A percentile compares a stretch with the other conserved stretches of the same genome.
Evolutionary conservation across 2,797 vertebrate genomes (phyloP).

Genomic region (Ataeniobius toweri): DNA sequence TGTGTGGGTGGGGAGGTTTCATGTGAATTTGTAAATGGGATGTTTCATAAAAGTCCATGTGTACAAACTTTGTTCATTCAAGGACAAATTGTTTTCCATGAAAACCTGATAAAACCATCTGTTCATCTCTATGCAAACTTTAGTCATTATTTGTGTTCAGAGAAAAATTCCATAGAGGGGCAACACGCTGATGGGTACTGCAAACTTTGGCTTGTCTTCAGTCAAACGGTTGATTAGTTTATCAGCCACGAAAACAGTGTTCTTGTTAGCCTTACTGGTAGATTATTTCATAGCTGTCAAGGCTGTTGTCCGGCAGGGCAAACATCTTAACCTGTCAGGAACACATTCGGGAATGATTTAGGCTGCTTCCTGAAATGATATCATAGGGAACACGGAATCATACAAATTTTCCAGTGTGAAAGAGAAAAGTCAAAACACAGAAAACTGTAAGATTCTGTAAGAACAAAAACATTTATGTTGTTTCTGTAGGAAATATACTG

Average conservation of each 20-base stretch:
- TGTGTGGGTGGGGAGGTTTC: conserved; percentile 45
- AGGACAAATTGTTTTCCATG: conserved; percentile 87
- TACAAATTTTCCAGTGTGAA: conserved; percentile 12
- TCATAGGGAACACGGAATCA: conserved; percentile 41
- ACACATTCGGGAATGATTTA: conserved; percentile 70
- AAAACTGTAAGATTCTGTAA: conserved; percentile 5
- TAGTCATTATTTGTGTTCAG: conserved; percentile 82
- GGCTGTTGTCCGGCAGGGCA: conserved; percentile 63
- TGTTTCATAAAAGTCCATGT: conserved; percentile 84
- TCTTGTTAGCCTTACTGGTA: conserved; percentile 78
- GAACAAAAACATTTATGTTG: conserved; percentile 4
- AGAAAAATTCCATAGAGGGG: conserved; percentile 74
- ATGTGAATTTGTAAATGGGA: conserved; percentile 82
- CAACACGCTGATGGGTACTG: conserved; percentile 46
- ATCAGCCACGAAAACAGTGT: conserved; percentile 50
- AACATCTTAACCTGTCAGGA: conserved; percentile 48
- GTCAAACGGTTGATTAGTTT: conserved; percentile 59
- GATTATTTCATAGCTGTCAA: conserved; percentile 82
- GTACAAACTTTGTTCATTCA: conserved; percentile 83
- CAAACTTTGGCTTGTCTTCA: conserved; percentile 53
- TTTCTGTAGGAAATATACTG: background rate
- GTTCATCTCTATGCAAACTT: conserved; percentile 83
- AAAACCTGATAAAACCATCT: conserved; percentile 78
- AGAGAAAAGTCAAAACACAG: conserved; percentile 1
- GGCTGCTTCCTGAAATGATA: conserved; percentile 63